Evolutionary conservation across 2,113 vertebrate genomes (phyloP).

Genomic region (Malurus melanocephalus): DNA sequence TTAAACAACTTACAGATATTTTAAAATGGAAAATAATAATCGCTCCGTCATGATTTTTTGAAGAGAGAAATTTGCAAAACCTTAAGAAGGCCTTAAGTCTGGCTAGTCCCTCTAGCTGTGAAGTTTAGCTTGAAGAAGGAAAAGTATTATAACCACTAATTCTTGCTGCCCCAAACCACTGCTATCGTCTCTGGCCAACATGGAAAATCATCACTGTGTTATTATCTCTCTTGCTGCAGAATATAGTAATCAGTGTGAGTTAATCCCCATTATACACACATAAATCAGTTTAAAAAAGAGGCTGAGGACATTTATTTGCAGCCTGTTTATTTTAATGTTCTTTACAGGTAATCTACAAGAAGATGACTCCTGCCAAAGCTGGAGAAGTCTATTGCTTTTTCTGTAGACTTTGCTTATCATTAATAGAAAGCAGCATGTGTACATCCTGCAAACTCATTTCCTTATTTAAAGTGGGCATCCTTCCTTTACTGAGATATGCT

Average conservation of each 20-base stretch:
- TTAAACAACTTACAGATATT: not conserved
- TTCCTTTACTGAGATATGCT: conserved; percentile 81
- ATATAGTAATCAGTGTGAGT: conserved; percentile 48
- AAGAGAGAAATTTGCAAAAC: conserved; percentile 3
- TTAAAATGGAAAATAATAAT: conserved; percentile 18
- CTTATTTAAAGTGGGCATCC: conserved; percentile 88
- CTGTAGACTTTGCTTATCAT: conserved; percentile 75
- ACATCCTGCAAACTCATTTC: conserved; percentile 85
- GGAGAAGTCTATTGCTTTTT: conserved; percentile 45
- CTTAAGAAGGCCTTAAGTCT: not conserved
- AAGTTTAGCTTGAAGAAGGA: conserved; percentile 20
- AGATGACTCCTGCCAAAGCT: conserved; percentile 39
- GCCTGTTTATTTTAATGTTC: conserved; percentile 62
- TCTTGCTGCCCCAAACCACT: not conserved
- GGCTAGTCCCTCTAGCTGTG: not conserved
- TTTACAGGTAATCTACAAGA: conserved; percentile 71
- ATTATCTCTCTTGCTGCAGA: conserved; percentile 52
- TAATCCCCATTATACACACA: conserved; percentile 37
- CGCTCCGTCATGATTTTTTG: not conserved
- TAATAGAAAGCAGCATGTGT: conserved; percentile 87
- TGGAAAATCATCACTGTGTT: conserved; percentile 42
- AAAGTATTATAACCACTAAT: not conserved
- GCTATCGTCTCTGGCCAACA: not conserved
- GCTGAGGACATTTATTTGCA: conserved; percentile 58
- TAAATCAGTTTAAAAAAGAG: conserved; percentile 63